A percentile compares a stretch with the other conserved stretches of the same genome.
phyloP scores from a whole-genome alignment of 2,888 invertebrate genomes.

The Microplitis manilae region DNA sequence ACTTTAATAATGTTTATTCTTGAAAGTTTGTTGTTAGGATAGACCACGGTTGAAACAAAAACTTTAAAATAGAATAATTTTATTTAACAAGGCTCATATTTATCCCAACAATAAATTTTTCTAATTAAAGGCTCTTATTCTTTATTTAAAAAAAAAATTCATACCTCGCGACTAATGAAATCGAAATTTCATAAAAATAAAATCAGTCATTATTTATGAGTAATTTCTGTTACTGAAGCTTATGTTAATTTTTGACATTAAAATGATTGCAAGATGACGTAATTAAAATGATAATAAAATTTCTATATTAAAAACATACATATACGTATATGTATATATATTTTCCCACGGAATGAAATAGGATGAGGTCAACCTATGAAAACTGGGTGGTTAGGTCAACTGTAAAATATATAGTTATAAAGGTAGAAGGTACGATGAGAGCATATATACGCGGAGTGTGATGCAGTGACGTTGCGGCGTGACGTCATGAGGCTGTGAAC shows the following conservation, averaged over 20 bases:
- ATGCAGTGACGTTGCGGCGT: conserved; percentile 72
- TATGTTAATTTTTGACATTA: neutral
- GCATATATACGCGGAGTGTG: conserved; percentile 36
- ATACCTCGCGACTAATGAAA: too few relatives aligned
- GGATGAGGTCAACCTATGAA: neutral
- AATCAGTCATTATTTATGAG: too few relatives aligned
- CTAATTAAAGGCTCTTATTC: too few relatives aligned
- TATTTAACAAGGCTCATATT: too few relatives aligned
- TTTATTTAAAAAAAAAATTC: too few relatives aligned
- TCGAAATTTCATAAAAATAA: too few relatives aligned
- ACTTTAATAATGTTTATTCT: too few relatives aligned
- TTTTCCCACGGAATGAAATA: neutral
- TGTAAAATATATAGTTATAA: neutral
- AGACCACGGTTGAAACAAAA: too few relatives aligned
- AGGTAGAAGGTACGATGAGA: neutral
- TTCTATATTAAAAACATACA: neutral
- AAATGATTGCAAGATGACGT: neutral
- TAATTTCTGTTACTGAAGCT: neutral
- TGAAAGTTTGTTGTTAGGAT: too few relatives aligned
- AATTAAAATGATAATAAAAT: neutral
- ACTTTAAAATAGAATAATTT: too few relatives aligned
- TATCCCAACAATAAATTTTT: too few relatives aligned
- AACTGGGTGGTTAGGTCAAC: neutral
- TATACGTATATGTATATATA: neutral
- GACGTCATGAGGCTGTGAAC: conserved; percentile 70